Conservation (phyloP, 2,888 invertebrate species). For the Nomada fabriciana region DNA sequence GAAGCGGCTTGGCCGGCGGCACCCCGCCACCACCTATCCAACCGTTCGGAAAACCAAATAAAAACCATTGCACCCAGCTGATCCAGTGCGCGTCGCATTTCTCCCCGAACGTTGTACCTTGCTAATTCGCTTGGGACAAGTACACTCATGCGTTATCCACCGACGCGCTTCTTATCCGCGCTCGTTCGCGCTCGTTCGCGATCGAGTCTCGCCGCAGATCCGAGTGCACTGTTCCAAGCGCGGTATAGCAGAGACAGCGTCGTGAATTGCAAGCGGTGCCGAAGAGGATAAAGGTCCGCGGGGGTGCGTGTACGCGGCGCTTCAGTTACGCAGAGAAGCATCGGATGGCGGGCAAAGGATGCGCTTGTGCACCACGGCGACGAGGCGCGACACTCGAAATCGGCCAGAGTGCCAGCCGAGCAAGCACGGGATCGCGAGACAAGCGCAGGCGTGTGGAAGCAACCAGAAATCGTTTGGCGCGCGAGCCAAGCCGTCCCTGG, state of each 20-base stretch:
- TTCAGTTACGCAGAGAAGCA: too few species aligned
- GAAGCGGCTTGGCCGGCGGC: conserved; percentile 87
- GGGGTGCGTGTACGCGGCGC: too few species aligned
- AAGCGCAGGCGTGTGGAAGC: not conserved
- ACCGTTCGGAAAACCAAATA: conserved; percentile 80
- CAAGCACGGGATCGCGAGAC: too few species aligned
- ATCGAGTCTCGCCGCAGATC: not conserved
- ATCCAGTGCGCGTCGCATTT: conserved; percentile 46
- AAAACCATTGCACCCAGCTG: conserved; percentile 74
- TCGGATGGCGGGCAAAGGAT: too few species aligned
- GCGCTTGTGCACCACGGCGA: too few species aligned
- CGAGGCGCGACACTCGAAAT: too few species aligned
- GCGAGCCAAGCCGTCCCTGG: not conserved
- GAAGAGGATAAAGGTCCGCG: too few species aligned
- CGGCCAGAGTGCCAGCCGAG: too few species aligned
- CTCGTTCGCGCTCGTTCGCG: too few species aligned
- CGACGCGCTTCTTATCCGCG: too few species aligned
- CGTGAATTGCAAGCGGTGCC: too few species aligned
- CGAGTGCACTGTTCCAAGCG: not conserved
- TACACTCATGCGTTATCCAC: not conserved
- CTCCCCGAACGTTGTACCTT: conserved; percentile 18
- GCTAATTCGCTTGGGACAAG: conserved; percentile 9
- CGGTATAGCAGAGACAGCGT: conserved; percentile 13
- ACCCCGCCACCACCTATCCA: conserved; percentile 83
- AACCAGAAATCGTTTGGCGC: not conserved